Evolutionary conservation across 1,140 invertebrate species (phyloP).

Genomic region (Euglossa dilemma): DNA sequence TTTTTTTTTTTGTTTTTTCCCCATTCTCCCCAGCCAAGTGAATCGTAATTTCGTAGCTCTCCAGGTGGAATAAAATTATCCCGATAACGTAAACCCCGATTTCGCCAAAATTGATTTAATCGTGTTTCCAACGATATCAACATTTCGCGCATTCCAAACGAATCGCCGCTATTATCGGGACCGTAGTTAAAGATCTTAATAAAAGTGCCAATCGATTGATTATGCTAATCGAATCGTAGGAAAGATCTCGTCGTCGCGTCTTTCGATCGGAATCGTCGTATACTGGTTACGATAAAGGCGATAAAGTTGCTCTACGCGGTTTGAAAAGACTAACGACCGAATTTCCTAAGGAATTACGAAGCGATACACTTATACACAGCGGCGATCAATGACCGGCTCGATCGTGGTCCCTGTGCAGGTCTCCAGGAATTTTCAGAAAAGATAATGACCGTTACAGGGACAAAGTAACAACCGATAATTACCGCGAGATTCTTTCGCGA

Average conservation of each 20-base stretch:
- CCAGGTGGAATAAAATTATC: conserved; percentile 20
- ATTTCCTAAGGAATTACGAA: neutral
- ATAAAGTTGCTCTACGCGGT: neutral
- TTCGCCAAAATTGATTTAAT: conserved; percentile 17
- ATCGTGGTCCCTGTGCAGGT: neutral
- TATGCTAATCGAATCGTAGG: too few relatives aligned
- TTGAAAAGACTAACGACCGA: neutral
- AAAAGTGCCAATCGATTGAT: neutral
- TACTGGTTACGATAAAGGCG: neutral
- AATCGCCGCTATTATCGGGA: neutral
- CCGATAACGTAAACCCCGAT: neutral
- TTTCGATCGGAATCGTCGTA: neutral
- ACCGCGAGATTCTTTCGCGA: neutral
- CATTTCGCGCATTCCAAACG: neutral
- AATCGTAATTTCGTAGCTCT: conserved; percentile 6
- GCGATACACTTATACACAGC: neutral
- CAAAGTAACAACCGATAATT: conserved; percentile 5
- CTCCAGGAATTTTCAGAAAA: neutral
- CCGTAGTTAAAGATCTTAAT: neutral
- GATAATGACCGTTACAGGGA: neutral
- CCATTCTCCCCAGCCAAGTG: neutral
- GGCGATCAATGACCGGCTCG: neutral
- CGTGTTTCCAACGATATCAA: neutral
- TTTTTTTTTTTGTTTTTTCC: too few relatives aligned
- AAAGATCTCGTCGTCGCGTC: too few relatives aligned